phyloP scores from a whole-genome alignment of 2,797 vertebrate genomes.

The Harpagifer antarcticus region DNA sequence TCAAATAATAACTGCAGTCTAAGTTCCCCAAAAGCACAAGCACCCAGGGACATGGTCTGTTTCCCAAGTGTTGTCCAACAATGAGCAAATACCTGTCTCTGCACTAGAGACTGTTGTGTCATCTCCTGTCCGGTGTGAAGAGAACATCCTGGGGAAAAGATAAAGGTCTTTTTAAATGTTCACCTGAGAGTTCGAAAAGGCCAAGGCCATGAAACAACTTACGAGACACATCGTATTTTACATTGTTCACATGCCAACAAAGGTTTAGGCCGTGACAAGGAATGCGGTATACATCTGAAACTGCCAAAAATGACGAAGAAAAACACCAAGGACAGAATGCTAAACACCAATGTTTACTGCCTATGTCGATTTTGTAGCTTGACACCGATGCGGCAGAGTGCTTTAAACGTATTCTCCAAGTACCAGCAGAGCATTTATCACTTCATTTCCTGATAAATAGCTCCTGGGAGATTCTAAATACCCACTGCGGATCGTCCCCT shows the following conservation, averaged over 20 bases:
- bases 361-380: not conserved
- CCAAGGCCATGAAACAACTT: not conserved
- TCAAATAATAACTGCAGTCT: constrained; percentile 5
- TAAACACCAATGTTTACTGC: not conserved
- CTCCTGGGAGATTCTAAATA: constrained; percentile 13
- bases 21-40: not conserved
- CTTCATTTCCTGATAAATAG: constrained; percentile 22
- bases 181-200: not conserved
- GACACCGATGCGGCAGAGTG: not conserved
- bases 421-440: not conserved
- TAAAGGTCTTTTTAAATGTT: not conserved
- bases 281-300: not conserved
- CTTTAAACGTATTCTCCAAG: not conserved
- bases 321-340: not conserved
- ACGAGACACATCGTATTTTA: not conserved
- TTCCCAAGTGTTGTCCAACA: not conserved
- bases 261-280: not conserved
- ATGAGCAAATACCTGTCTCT: not conserved
- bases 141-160: not conserved
- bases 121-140: constrained; percentile 2
- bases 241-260: not conserved
- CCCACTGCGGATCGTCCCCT: constrained; percentile 8
- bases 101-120: not conserved
- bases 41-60: not conserved
- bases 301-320: not conserved